Conservation (phyloP, 1,140 invertebrate species). For the Potamilus streckersoni region DNA sequence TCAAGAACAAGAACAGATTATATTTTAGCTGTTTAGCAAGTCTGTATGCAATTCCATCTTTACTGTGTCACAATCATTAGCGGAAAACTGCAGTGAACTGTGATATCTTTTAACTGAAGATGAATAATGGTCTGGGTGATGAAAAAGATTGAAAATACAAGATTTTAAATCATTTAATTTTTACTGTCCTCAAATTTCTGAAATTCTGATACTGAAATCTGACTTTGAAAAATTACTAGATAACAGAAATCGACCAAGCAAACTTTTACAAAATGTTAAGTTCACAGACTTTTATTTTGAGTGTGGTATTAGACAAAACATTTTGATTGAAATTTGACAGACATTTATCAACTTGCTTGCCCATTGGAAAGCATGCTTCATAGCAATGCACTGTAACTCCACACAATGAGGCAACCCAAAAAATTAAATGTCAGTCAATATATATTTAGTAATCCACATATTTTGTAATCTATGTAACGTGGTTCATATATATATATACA, state of each 20-base stretch:
- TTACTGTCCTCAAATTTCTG: no score
- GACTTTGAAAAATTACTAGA: not conserved
- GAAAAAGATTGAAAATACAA: no score
- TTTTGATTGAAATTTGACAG: not conserved
- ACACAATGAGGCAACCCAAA: not conserved
- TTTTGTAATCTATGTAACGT: no score
- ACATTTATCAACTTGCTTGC: not conserved
- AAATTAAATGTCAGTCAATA: not conserved
- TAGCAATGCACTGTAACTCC: not conserved
- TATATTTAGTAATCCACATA: constrained; percentile 7
- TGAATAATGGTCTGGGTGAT: no score
- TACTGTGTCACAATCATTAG: no score
- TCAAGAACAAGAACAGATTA: no score
- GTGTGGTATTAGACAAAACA: not conserved
- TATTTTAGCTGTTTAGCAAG: no score
- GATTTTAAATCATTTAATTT: no score
- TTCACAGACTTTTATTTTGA: not conserved
- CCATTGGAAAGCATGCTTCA: not conserved
- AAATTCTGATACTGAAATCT: not conserved
- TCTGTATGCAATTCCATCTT: no score
- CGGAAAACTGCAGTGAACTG: no score
- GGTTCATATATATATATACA: no score
- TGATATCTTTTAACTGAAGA: no score
- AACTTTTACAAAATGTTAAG: not conserved
- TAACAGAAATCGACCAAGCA: not conserved